These are phyloP conservation scores for Drosophila mimetica DNA, from an alignment of 2,888 invertebrate genomes.

Conservation along the genomic window DNA sequence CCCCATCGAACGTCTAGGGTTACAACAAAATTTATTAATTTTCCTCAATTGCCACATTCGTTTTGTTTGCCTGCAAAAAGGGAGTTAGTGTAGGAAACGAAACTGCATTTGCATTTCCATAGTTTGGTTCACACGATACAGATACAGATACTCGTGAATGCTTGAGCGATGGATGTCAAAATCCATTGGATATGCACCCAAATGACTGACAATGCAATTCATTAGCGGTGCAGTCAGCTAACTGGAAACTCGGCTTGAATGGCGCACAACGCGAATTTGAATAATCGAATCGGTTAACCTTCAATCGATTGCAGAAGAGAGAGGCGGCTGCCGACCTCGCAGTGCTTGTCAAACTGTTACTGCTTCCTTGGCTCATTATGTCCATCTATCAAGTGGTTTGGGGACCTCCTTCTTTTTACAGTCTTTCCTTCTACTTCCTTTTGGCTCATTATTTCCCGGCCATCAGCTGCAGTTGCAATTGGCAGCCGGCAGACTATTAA, in stretches of 20 bases:
- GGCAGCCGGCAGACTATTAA: slow-evolving; percentile 74
- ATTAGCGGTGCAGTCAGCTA: slow-evolving; percentile 57
- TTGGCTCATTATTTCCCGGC: slow-evolving; percentile 45
- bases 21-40: slow-evolving; percentile 68
- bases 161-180: slow-evolving; percentile 45
- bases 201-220: slow-evolving; percentile 71
- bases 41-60: slow-evolving; percentile 62
- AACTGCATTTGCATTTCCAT: slow-evolving; percentile 73
- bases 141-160: slow-evolving; percentile 18
- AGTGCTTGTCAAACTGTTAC: slow-evolving; percentile 20
- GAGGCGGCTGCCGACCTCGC: not conserved
- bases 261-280: slow-evolving; percentile 32
- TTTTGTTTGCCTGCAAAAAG: slow-evolving; percentile 38
- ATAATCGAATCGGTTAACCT: slow-evolving; percentile 39
- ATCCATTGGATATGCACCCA: slow-evolving; percentile 59
- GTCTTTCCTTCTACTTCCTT: slow-evolving; percentile 11
- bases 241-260: slow-evolving; percentile 35
- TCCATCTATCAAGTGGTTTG: slow-evolving; percentile 1
- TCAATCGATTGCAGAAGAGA: slow-evolving; percentile 34
- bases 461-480: slow-evolving; percentile 60
- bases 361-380: slow-evolving; percentile 1
- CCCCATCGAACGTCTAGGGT: slow-evolving; percentile 39
- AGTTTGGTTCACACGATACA: slow-evolving; percentile 59
- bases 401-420: not conserved
- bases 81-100: slow-evolving; percentile 28